Base-by-base conservation (phyloP, 2,797 vertebrate species). In the Pseudopleuronectes americanus region DNA sequence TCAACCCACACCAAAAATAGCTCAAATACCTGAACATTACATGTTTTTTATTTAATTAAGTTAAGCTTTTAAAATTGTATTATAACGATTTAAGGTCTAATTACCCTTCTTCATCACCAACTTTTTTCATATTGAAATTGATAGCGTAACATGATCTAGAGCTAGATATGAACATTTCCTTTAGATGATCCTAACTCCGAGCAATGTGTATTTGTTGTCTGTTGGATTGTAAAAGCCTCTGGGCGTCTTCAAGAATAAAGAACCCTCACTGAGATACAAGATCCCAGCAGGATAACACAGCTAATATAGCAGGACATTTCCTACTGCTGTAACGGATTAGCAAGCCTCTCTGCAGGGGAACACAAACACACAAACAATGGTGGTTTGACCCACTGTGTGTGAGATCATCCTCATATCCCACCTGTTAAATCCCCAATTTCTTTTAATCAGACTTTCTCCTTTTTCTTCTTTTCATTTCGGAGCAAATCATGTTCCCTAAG, bases 211-310 rank as follows among this genome's bases (percentile, higher is more conserved):
- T 77, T 71, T 80, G 68, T 76, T 87, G 52, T 74, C 56, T 74
- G 53, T 74, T 67, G 51, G 54, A 45, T 69, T 71, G 41, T 57
- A 49, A 36, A 71, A 71, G 78, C 77, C 89, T 83, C 24, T 1
- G 81, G 89, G 73, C 62, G 16, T 86, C 76, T 82, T 80, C 83
- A 74, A 71, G 57, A 68, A 78, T 71, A 47, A 76, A 74, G 68
- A 48, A 63, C 64, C 38, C 74, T 68, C 26, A 64, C 53, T 66
- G 70, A 88, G 66, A 74, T 74, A 84, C 74, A 69, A 90, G 69
- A 87, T 80, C 84, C 76, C 79, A 80, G 74, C 77, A 79, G 80
- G 86, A 86, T 87, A 86, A 90, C 79, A 88, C 54, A 69, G 68
- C 77, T 75, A 75, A 71, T 79, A 86, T 71, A 85, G 76, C 79